These are phyloP conservation scores for Neoaliturus tenellus DNA, from an alignment of 2,888 invertebrate species.

Conservation along the genomic window DNA sequence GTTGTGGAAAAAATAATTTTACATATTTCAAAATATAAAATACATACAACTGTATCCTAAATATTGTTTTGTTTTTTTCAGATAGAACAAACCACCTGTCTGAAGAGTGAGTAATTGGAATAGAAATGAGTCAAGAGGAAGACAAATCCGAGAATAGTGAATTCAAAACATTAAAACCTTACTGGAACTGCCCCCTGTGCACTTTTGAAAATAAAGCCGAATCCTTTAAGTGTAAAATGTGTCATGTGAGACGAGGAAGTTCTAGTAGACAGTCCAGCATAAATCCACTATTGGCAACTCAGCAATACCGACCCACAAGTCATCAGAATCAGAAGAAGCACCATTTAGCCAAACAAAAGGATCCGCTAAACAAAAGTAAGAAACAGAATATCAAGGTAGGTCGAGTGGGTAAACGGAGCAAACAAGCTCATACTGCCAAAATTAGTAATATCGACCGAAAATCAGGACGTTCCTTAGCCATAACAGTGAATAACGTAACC, in stretches of 20 bases:
- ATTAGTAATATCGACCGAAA: slow-evolving; percentile 40
- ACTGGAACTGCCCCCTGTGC: slow-evolving; percentile 40
- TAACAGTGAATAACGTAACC: slow-evolving; percentile 44
- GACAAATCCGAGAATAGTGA: slow-evolving; percentile 46
- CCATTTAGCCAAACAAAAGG: slow-evolving; percentile 25
- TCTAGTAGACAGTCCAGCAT: slow-evolving; percentile 38
- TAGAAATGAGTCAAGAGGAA: slow-evolving; percentile 43
- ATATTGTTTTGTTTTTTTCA: slow-evolving; percentile 6
- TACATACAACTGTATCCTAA: too few relatives aligned
- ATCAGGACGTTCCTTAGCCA: slow-evolving; percentile 44
- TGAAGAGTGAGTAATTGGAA: background rate
- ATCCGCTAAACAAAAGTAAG: slow-evolving; percentile 11
- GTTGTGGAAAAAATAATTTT: too few relatives aligned
- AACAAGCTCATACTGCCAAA: slow-evolving; percentile 24
- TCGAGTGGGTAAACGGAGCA: slow-evolving; percentile 14
- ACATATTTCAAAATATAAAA: too few relatives aligned
- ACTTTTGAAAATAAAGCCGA: slow-evolving; percentile 46
- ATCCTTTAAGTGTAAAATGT: slow-evolving; percentile 43
- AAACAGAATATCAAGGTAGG: slow-evolving; percentile 29
- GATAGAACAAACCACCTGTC: background rate
- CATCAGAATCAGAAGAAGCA: slow-evolving; percentile 46
- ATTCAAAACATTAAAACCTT: slow-evolving; percentile 31
- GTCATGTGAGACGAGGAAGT: slow-evolving; percentile 42
- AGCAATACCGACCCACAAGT: slow-evolving; percentile 28
- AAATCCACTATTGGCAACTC: slow-evolving; percentile 28